Base-by-base conservation (phyloP, 2,797 vertebrate species). In the Lutjanus argentimaculatus region DNA sequence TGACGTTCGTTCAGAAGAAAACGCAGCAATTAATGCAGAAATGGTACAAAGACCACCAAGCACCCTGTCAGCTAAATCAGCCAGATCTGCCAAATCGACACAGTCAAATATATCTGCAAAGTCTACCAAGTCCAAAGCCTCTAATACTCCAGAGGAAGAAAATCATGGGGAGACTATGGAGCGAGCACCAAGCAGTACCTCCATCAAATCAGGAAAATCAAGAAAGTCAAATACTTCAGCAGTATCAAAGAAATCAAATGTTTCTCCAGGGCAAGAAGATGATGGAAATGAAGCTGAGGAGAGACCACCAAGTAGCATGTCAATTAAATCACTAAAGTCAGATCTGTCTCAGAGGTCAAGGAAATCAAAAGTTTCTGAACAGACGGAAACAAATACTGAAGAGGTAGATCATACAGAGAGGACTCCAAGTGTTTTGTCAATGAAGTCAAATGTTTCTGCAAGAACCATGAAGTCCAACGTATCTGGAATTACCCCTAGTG, bases 201-300 rank as follows among this genome's bases (percentile, higher is more conserved):
- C 91, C 19, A 62, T 80, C 3, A 91, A 84, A 78, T 93, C 94
- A 63, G 59, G 70, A 25, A 85, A 83, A 79, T 93, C 89, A 19
- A 67, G 17, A n/a, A 85, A 81, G 30, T 94, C 90, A 48, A 78
- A 77, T 51, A n/a, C 40, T 36, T 75, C 90, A 57, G 67, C 49
- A 48, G 52, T 51, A 48, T 91, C 87, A 19, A 86, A 77, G 30
- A 85, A 82, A 72, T 89, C 85, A 25, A 80, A 71, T 82, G 61
- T 25, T 12, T 63, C 70, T 57, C 30, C 2, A 36, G 30, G 30
- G 30, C 30, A 67, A 61, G 75, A 72, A 0, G 16, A 72, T 43
- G 42, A 10, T 10, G 42, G 42, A 46, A 46, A 12, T 46, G 64
- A 86, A 79, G 17, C 79, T 11, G 89, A 66, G 70, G 81, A 71